Conservation (phyloP, 35 echinoderm and acorn worm genomes). For the Apostichopus japonicus region DNA sequence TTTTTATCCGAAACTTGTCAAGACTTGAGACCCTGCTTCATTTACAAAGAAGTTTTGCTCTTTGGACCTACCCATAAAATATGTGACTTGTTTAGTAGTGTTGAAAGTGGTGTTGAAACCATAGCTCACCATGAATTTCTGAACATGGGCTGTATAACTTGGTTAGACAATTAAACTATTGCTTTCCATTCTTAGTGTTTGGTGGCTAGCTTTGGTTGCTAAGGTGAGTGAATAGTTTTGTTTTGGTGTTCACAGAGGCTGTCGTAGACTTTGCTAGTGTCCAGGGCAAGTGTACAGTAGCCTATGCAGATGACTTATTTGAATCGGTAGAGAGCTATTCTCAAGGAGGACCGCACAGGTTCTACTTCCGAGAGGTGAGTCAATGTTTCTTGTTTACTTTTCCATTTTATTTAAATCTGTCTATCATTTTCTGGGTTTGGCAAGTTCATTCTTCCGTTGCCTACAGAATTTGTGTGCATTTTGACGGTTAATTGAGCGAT, state of each 20-base stretch:
- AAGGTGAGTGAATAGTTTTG: not conserved
- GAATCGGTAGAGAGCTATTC: slow-evolving; percentile 74
- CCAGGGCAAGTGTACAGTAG: slow-evolving; percentile 90
- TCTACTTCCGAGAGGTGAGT: slow-evolving; percentile 95
- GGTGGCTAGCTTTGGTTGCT: no score
- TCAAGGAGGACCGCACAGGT: slow-evolving; percentile 69
- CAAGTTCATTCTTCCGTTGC: no score
- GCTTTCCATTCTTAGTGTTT: no score
- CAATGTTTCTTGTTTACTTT: not conserved
- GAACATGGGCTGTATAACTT: not conserved
- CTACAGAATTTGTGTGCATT: no score
- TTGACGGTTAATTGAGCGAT: no score
- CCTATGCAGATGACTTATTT: slow-evolving; percentile 84
- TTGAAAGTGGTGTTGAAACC: not conserved
- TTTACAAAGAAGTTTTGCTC: no score
- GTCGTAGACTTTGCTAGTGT: slow-evolving; percentile 68
- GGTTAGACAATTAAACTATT: no score
- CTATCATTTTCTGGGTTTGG: no score
- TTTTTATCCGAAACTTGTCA: no score
- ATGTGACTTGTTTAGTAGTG: no score
- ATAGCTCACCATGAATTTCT: not conserved
- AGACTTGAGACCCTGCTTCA: no score
- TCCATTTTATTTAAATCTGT: not conserved
- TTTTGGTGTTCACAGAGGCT: slow-evolving; percentile 72
- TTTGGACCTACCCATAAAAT: no score